These are phyloP conservation scores for Mesembrinibis cayennensis DNA, from an alignment of 2,113 vertebrate species.

Conservation along the genomic window DNA sequence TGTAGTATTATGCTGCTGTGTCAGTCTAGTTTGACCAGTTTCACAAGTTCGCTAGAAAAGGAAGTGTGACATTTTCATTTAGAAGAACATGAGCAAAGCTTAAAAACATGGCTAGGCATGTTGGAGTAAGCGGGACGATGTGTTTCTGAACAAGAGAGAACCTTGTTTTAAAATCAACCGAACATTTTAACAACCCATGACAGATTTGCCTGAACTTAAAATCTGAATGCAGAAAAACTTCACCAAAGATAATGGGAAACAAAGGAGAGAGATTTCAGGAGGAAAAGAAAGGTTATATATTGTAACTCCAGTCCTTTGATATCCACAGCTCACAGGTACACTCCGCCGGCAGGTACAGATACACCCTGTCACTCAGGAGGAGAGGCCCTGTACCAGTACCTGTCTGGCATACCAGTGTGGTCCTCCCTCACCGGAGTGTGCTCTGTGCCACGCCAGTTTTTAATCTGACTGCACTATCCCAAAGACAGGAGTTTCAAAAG, in stretches of 20 bases:
- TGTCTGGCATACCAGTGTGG: background rate
- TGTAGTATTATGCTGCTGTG: background rate
- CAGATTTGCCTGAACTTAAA: background rate
- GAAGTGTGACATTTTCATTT: conserved; percentile 65
- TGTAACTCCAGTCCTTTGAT: background rate
- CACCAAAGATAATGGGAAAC: background rate
- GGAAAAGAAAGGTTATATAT: background rate
- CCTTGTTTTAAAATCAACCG: background rate
- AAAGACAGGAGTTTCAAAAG: background rate
- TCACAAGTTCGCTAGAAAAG: conserved; percentile 33
- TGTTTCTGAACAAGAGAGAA: background rate
- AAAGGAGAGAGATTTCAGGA: background rate
- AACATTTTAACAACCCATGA: background rate
- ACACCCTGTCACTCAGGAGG: background rate
- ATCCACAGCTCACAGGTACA: background rate
- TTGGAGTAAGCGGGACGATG: background rate
- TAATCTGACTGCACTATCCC: background rate
- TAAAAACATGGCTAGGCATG: conserved; percentile 48
- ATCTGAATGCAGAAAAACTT: background rate
- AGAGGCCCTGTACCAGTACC: background rate
- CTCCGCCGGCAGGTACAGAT: background rate
- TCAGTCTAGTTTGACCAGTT: conserved; percentile 71
- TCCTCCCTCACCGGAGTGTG: accelerated
- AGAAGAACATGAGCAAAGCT: conserved; percentile 23
- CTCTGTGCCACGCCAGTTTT: accelerated